Evolutionary conservation across 2,888 invertebrate species (phyloP).

Genomic region (Homarus gammarus): DNA sequence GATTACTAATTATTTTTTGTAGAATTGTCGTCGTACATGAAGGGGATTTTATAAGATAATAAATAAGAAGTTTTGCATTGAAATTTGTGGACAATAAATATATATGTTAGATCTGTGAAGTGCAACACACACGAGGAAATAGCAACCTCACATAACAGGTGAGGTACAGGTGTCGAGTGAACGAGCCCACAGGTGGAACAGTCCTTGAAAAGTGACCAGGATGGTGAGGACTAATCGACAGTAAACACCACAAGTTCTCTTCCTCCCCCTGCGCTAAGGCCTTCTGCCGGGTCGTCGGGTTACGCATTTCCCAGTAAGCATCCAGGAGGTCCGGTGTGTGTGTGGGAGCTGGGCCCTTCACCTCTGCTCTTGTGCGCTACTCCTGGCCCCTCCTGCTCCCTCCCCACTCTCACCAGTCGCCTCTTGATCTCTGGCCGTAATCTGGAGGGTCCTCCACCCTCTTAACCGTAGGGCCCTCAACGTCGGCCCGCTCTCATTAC

Average conservation of each 20-base stretch:
- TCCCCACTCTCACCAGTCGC: conserved; percentile 22
- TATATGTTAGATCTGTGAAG: too few species aligned
- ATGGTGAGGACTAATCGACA: neutral
- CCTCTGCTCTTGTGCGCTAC: neutral
- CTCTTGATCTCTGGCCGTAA: conserved; percentile 65
- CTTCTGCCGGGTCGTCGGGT: neutral
- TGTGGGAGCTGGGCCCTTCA: neutral
- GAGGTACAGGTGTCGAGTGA: too few species aligned
- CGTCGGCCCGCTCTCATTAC: conserved; percentile 64
- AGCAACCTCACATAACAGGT: too few species aligned
- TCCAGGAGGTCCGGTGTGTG: neutral
- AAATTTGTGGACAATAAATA: too few species aligned
- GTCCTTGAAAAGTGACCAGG: neutral
- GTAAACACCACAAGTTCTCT: neutral
- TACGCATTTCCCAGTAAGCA: neutral
- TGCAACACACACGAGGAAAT: too few species aligned
- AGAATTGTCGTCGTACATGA: too few species aligned
- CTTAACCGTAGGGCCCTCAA: conserved; percentile 38
- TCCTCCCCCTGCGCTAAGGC: neutral
- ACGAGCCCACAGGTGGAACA: too few species aligned
- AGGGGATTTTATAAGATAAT: too few species aligned
- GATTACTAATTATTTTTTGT: too few species aligned
- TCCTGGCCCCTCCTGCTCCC: neutral
- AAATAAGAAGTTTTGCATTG: too few species aligned
- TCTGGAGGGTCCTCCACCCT: conserved; percentile 51